These are phyloP conservation scores for Merluccius polli DNA, from an alignment of 2,797 vertebrate species.

Conservation along the genomic window DNA sequence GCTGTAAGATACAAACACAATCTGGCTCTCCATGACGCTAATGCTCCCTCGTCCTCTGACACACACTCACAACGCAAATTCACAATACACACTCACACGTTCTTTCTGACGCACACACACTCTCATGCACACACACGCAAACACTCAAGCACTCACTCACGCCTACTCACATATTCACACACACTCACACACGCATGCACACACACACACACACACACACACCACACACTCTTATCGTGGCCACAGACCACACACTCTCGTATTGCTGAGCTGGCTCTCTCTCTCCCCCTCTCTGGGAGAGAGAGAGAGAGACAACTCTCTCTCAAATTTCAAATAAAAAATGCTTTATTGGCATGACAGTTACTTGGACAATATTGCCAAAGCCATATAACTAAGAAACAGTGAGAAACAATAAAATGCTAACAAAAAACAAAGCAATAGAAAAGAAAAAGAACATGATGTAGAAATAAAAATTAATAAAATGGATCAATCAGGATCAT, in stretches of 20 bases:
- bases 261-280: not conserved
- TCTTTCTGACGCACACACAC: not conserved
- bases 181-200: not conserved
- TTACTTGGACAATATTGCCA: not conserved
- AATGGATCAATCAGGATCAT: not conserved
- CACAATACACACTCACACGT: not conserved
- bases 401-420: not conserved
- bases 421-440: not conserved
- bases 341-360: not conserved
- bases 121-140: not conserved
- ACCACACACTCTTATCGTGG: not conserved
- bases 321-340: not conserved
- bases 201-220: slow-evolving; percentile 4
- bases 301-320: too few species aligned
- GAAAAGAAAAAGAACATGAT: not conserved
- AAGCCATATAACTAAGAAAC: not conserved
- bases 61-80: not conserved
- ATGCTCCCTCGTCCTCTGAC: not conserved
- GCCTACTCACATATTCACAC: not conserved
- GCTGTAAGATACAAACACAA: not conserved
- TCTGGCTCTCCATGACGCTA: too few species aligned
- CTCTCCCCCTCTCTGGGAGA: not conserved
- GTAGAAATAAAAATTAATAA: not conserved
- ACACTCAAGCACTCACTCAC: not conserved
- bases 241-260: not conserved